Evolutionary conservation across 2,113 vertebrate species (phyloP), one percentile per base, ranked within the genome.

Genomic region (Bos javanicus): DNA sequence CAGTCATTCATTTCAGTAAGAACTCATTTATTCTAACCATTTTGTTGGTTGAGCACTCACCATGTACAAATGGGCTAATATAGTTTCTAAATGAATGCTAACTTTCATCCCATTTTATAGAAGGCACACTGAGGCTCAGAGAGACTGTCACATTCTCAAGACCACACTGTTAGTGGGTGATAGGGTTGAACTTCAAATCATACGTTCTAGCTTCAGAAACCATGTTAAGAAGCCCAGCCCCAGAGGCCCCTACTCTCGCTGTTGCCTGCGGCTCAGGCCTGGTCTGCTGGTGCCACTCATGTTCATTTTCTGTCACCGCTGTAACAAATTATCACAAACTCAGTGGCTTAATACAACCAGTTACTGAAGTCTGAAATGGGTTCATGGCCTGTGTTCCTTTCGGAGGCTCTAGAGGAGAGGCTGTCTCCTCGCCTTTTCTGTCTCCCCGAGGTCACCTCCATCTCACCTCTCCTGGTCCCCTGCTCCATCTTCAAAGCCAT

Each of bases 391-490:
- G 1, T 7, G 17, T 16, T 74, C 25, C 33, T 56, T 16, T 12
- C 9, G 1, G 74, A 36, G 67, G 36, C 57, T 91, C 64, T 21
- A 5, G 16, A 1, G 19, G 7, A 43, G 19, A 56, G 60, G 19
- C 25, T 2, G 4, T 26, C 25, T 8, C 60, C 57, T 81, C 43
- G 81, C 48, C 76, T 86, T 14, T 39, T 52, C 62, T 43, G 0
- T n/a, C 33, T 30, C 74, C 85, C 12, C 2, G 4, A 21, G 25
- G 62, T 36, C 10, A 5, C 39, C 59, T 33, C 3, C 12, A 3
- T 26, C 59, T 48, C 50, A 57, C 8, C 3, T 5, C 50, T 26
- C 4, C 7, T 1, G 12, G 48, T 2, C 10, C 3, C 3, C 57
- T 26, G 16, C 28, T 43, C 23, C 56, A 25, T 36, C 23, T 28